phyloP scores from a whole-genome alignment of 2,888 invertebrate genomes.

The Seira ritae region DNA sequence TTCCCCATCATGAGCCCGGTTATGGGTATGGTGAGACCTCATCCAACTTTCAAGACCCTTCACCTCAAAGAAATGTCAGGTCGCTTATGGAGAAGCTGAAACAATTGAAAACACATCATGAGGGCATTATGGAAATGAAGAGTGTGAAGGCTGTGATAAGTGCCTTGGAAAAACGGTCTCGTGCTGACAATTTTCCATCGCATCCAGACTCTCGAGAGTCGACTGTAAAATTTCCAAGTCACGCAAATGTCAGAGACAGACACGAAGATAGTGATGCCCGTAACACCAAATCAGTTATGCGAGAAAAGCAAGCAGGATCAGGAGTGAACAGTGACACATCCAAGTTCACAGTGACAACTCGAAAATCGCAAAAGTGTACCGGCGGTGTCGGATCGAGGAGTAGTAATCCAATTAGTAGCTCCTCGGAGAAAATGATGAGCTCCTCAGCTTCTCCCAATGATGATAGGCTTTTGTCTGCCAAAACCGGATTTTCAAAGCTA shows the following conservation, averaged over 20 bases:
- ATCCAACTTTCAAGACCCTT: background rate
- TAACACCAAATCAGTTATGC: background rate
- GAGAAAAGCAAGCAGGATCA: too few relatives aligned
- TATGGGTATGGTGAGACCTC: slow-evolving; percentile 8
- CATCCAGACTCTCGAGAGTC: background rate
- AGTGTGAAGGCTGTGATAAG: slow-evolving; percentile 69
- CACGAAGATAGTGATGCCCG: background rate
- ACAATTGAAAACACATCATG: slow-evolving; percentile 46
- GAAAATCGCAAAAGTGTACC: background rate
- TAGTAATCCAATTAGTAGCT: background rate
- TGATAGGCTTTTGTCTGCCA: too few relatives aligned
- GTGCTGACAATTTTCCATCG: background rate
- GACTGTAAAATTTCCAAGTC: background rate
- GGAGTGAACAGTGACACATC: too few relatives aligned
- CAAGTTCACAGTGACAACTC: background rate
- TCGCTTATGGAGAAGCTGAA: slow-evolving; percentile 67
- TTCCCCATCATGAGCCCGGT: too few relatives aligned
- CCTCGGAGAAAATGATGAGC: background rate
- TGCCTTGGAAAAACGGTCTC: slow-evolving; percentile 64
- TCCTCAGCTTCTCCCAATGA: background rate
- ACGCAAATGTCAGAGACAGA: background rate
- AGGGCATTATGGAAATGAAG: slow-evolving; percentile 59
- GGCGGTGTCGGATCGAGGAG: background rate
- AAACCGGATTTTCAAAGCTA: slow-evolving; percentile 32
- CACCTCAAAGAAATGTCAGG: slow-evolving; percentile 53